Evolutionary conservation across 2,888 invertebrate species (phyloP), one percentile per base, ranked within the genome.

Genomic region (Drosophila koepferae): DNA sequence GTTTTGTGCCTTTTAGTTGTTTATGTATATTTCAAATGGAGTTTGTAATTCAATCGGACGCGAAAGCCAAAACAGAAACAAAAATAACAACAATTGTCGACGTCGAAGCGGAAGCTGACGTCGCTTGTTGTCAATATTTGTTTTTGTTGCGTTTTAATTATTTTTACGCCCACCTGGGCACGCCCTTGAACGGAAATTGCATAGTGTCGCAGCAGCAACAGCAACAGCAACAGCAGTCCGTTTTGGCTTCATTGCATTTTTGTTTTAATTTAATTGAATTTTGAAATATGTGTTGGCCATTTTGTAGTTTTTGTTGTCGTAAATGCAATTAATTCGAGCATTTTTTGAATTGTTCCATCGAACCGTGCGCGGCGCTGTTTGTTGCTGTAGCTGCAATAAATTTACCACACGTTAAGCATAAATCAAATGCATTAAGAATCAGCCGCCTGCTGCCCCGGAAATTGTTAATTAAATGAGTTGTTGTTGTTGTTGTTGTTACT

Each of bases 201-300:
- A 87, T 76, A 75, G 86, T 89, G 87, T 84, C 82, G 80, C 69
- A 63, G 59, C 56, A 34, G 7, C 31, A 31, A 2, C 34, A 34
- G 49, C 31, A 49, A 3, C 49, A 12, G 34, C 51, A 51, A 34
- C 68, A 64, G 31, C 64, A 46, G 41, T 56, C 41, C 46, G 46
- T 34, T 58, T 55, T 53, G 43, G 28, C 61, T 70, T 63, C 46
- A 34, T 54, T 72, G 61, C 43, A 53, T 72, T 84, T 84, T 75
- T 71, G 77, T 78, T 80, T 88, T 85, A 74, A 81, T 86, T 88
- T 86, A 90, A 86, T 90, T 90, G 86, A 86, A 86, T 86, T 86
- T 86, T 86, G 90, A 86, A 86, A 88, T 86, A 86, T 88, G 81
- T 72, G 68, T 65, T 65, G 68, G 63, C 43, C 74, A 56, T 60